phyloP scores from a whole-genome alignment of 1,140 invertebrate species.

The Cydia fagiglandana region DNA sequence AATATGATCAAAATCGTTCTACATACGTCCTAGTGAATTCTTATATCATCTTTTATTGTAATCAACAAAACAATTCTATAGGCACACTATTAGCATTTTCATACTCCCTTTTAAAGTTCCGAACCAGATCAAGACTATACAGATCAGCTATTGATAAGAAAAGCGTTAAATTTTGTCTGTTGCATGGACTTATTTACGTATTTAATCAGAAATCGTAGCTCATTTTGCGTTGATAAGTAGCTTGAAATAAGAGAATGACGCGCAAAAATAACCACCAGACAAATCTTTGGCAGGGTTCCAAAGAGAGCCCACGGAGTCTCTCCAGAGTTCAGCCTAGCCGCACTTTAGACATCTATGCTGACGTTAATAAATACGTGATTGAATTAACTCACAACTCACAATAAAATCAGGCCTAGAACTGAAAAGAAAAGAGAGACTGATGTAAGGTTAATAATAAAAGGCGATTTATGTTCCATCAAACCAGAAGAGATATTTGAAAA shows the following conservation, averaged over 20 bases:
- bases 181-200: neutral
- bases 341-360: conserved; percentile 43
- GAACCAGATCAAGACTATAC: neutral
- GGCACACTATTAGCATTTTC: too few relatives aligned
- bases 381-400: neutral
- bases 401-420: neutral
- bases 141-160: neutral
- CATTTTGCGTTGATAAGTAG: conserved; percentile 40
- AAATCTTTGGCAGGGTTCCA: conserved; percentile 68
- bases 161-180: neutral
- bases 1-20: too few relatives aligned
- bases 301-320: conserved; percentile 57
- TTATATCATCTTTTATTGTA: too few relatives aligned
- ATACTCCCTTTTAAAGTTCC: too few relatives aligned
- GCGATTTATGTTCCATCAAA: too few relatives aligned
- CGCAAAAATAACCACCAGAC: conserved; percentile 68
- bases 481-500: too few relatives aligned
- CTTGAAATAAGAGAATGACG: conserved; percentile 64
- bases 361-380: conserved; percentile 8
- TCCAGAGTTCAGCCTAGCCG: conserved; percentile 49
- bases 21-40: too few relatives aligned
- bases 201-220: neutral
- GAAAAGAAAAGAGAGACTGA: too few relatives aligned
- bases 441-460: too few relatives aligned
- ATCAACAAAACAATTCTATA: too few relatives aligned